Conservation (phyloP, 2,113 vertebrate species). For the Albula glossodonta region DNA sequence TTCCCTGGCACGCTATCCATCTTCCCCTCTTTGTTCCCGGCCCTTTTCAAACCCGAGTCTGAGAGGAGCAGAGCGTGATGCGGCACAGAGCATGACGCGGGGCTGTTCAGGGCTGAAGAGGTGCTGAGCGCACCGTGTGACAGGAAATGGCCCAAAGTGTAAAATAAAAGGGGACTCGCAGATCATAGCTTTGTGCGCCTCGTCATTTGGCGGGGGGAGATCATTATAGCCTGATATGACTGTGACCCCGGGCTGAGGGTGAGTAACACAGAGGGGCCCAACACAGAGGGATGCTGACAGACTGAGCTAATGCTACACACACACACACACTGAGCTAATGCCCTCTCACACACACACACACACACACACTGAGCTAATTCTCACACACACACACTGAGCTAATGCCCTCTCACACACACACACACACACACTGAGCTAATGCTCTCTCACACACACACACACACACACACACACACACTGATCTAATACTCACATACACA, state of each 20-base stretch:
- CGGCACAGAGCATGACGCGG: too few species aligned
- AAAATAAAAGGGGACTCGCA: neutral
- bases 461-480: neutral
- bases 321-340: too few species aligned
- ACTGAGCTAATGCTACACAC: too few species aligned
- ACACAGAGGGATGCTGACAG: neutral
- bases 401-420: neutral
- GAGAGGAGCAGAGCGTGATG: neutral
- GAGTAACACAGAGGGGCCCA: neutral
- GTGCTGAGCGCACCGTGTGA: neutral
- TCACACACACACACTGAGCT: neutral
- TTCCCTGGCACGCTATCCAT: neutral
- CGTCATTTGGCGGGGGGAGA: too few species aligned
- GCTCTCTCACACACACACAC: neutral
- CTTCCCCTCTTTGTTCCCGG: neutral
- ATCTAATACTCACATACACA: too few species aligned
- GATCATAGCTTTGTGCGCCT: too few species aligned
- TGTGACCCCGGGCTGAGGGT: neutral
- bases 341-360: too few species aligned
- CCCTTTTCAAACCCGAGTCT: neutral
- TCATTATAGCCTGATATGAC: neutral
- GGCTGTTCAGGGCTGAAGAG: too few species aligned
- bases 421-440: neutral
- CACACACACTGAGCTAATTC: too few species aligned
- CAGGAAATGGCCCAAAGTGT: neutral